Conservation (phyloP, 1,140 invertebrate species). For the Neodiprion virginianus region DNA sequence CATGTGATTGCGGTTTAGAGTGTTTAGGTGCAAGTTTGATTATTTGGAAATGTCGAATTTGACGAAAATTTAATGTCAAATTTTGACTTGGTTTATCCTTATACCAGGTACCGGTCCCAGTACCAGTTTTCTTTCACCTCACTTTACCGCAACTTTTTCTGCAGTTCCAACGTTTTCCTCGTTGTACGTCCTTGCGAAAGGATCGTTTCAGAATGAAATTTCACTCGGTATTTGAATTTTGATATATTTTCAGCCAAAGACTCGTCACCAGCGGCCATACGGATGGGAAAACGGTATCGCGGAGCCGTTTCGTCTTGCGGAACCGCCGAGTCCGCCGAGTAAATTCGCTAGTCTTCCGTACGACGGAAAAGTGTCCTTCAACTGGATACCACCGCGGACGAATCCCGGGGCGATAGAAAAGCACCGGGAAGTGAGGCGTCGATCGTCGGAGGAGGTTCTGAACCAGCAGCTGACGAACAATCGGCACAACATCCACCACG, state of each 20-base stretch:
- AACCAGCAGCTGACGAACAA: conserved; percentile 37
- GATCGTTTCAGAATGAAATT: no score
- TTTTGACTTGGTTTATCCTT: no score
- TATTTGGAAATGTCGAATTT: no score
- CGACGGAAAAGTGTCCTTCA: conserved; percentile 57
- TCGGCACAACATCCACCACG: conserved; percentile 40
- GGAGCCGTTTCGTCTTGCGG: conserved; percentile 59
- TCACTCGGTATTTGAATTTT: no score
- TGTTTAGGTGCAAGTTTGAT: no score
- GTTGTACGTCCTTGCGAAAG: no score
- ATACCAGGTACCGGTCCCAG: no score
- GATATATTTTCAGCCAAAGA: conserved; percentile 69
- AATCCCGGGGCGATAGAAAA: conserved; percentile 74
- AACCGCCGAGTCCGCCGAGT: conserved; percentile 64
- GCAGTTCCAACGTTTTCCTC: no score
- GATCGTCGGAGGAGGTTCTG: conserved; percentile 52
- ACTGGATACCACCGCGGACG: conserved; percentile 72
- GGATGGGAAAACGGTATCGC: conserved; percentile 71
- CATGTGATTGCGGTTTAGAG: no score
- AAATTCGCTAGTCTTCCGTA: conserved; percentile 74
- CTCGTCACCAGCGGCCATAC: conserved; percentile 74
- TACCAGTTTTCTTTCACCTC: no score
- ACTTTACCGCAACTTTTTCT: no score
- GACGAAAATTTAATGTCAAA: no score
- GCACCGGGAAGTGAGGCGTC: conserved; percentile 77